Evolutionary conservation across 2,888 invertebrate species (phyloP).

Genomic region (Drosophila sordidapex): DNA sequence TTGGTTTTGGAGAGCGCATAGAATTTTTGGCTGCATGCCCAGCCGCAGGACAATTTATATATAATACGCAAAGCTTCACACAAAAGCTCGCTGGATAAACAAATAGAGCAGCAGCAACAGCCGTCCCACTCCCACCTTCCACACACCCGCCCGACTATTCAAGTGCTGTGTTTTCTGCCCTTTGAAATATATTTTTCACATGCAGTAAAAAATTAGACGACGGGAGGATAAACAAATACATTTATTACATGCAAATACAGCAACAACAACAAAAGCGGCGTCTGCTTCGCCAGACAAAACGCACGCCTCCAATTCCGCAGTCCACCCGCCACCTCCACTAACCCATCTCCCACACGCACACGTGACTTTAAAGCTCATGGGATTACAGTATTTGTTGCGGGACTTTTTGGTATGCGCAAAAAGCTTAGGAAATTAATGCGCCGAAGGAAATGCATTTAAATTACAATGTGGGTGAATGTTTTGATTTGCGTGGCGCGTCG

Average conservation of each 20-base stretch:
- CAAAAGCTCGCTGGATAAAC: conserved; percentile 45
- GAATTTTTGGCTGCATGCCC: conserved; percentile 51
- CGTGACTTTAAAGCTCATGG: conserved; percentile 81
- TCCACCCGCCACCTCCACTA: not conserved
- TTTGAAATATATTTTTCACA: conserved; percentile 62
- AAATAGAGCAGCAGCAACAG: not conserved
- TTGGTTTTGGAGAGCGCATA: conserved; percentile 15
- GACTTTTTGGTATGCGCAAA: conserved; percentile 78
- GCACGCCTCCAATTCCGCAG: conserved; percentile 5
- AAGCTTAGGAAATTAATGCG: conserved; percentile 84
- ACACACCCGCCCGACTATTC: not conserved
- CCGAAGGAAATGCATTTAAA: conserved; percentile 81
- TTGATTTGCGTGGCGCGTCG: conserved; percentile 6
- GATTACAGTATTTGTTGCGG: conserved; percentile 72
- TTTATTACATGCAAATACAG: conserved; percentile 77
- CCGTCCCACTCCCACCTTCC: not conserved
- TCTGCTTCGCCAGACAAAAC: conserved; percentile 40
- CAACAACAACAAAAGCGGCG: conserved; percentile 49
- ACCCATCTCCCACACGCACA: conserved; percentile 51
- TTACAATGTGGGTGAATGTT: conserved; percentile 67
- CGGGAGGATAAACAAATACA: conserved; percentile 75
- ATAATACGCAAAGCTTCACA: conserved; percentile 66
- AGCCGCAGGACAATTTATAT: conserved; percentile 79
- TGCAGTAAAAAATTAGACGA: conserved; percentile 72
- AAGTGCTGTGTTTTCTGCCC: conserved; percentile 29